Conservation (phyloP, 2,888 invertebrate genomes). For the Drosophila koepferae region DNA sequence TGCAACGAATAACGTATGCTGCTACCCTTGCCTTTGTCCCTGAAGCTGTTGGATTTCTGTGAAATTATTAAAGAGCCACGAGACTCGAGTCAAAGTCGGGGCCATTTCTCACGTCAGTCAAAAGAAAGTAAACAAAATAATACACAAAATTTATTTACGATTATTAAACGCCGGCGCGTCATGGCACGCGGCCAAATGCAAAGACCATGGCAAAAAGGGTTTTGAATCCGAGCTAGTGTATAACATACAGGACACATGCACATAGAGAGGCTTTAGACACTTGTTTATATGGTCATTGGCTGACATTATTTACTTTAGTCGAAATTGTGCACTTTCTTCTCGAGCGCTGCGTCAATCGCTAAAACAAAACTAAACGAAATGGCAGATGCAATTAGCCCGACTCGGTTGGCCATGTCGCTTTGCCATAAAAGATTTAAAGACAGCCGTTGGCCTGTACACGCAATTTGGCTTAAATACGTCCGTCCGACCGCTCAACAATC, state of each 20-base stretch:
- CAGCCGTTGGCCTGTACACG: conserved; percentile 52
- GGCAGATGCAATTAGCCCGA: conserved; percentile 64
- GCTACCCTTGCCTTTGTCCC: conserved; percentile 35
- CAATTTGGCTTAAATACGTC: conserved; percentile 64
- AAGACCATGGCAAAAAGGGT: conserved; percentile 56
- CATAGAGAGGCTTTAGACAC: conserved; percentile 20
- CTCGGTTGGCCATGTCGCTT: conserved; percentile 27
- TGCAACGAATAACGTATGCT: conserved; percentile 45
- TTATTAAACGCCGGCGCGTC: conserved; percentile 65
- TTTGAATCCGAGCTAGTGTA: conserved; percentile 15
- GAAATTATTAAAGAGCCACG: conserved; percentile 72
- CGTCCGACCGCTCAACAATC: conserved; percentile 12
- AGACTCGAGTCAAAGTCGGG: conserved; percentile 17
- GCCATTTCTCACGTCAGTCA: conserved; percentile 53
- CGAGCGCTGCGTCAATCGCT: conserved; percentile 33
- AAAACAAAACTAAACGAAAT: conserved; percentile 51
- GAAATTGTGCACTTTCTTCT: conserved; percentile 73
- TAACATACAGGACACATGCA: conserved; percentile 10
- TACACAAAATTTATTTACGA: conserved; percentile 60
- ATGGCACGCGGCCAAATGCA: conserved; percentile 68
- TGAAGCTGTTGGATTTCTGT: conserved; percentile 40
- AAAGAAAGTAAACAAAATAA: conserved; percentile 76
- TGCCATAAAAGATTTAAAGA: conserved; percentile 64
- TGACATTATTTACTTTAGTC: conserved; percentile 67
- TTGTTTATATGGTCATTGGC: conserved; percentile 29